phyloP scores from a whole-genome alignment of 2,113 vertebrate genomes.

The Microtus richardsoni region DNA sequence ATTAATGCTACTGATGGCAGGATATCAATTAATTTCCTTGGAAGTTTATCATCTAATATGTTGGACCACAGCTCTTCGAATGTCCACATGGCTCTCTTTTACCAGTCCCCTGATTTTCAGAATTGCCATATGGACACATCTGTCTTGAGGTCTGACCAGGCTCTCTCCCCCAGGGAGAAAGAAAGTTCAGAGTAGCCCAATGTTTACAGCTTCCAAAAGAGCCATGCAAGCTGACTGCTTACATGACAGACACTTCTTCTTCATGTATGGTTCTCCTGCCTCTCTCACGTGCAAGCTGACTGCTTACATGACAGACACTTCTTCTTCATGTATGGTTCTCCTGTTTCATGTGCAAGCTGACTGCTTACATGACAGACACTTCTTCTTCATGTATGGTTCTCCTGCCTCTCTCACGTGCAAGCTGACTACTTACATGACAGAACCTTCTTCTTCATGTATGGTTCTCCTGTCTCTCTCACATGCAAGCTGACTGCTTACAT shows the following conservation, averaged over 20 bases:
- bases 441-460: conserved; percentile 60
- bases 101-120: conserved; percentile 68
- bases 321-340: conserved; percentile 66
- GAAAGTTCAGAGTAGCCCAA: background rate
- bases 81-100: conserved; percentile 24
- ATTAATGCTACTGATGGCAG: conserved; percentile 17
- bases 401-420: too few species aligned
- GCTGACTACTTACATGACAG: background rate
- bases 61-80: conserved; percentile 15
- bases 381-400: conserved; percentile 64
- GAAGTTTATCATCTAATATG: background rate
- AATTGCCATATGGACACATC: conserved; percentile 78
- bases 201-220: conserved; percentile 71
- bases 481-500: conserved; percentile 75
- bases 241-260: conserved; percentile 66
- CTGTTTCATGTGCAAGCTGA: conserved; percentile 68
- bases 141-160: conserved; percentile 72
- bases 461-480: conserved; percentile 75
- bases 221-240: conserved; percentile 70
- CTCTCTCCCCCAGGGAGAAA: conserved; percentile 50
- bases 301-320: background rate
- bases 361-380: conserved; percentile 70
- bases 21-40: conserved; percentile 49
- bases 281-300: conserved; percentile 34
- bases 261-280: conserved; percentile 68